Conservation (phyloP, 2,888 invertebrate genomes). For the Penaeus monodon region DNA sequence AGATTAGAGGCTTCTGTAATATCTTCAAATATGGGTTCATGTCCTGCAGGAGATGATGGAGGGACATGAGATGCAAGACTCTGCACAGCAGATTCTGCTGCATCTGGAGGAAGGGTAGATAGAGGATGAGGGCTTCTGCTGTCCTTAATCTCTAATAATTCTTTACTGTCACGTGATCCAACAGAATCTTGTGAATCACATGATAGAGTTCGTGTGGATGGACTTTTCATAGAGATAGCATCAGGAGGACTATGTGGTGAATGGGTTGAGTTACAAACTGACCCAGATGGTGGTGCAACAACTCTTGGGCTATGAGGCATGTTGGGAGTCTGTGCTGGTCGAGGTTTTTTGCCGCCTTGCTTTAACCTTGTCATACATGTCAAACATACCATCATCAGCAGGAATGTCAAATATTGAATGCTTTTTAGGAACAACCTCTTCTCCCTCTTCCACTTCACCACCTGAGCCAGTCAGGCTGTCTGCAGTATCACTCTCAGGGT, state of each 20-base stretch:
- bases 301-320: slow-evolving; percentile 38
- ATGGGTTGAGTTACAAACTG: slow-evolving; percentile 28
- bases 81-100: slow-evolving; percentile 60
- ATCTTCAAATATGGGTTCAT: slow-evolving; percentile 55
- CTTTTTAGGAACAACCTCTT: slow-evolving; percentile 62
- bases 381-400: slow-evolving; percentile 61
- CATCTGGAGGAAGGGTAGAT: slow-evolving; percentile 43
- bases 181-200: slow-evolving; percentile 25
- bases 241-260: slow-evolving; percentile 29
- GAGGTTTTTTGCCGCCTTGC: slow-evolving; percentile 81
- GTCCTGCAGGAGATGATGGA: slow-evolving; percentile 26
- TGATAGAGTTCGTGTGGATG: slow-evolving; percentile 18
- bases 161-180: slow-evolving; percentile 36
- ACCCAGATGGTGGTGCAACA: slow-evolving; percentile 10
- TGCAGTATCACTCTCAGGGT: slow-evolving; percentile 56
- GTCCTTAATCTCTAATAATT: slow-evolving; percentile 35
- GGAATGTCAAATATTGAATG: slow-evolving; percentile 64
- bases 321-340: slow-evolving; percentile 6
- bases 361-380: slow-evolving; percentile 97
- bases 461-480: slow-evolving; percentile 56
- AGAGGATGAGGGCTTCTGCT: slow-evolving; percentile 48
- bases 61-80: slow-evolving; percentile 45
- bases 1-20: slow-evolving; percentile 52
- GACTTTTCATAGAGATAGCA: slow-evolving; percentile 37
- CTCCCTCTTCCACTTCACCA: slow-evolving; percentile 57